Evolutionary conservation across 2,113 vertebrate species (phyloP).

Genomic region (Corythornis cristatus): DNA sequence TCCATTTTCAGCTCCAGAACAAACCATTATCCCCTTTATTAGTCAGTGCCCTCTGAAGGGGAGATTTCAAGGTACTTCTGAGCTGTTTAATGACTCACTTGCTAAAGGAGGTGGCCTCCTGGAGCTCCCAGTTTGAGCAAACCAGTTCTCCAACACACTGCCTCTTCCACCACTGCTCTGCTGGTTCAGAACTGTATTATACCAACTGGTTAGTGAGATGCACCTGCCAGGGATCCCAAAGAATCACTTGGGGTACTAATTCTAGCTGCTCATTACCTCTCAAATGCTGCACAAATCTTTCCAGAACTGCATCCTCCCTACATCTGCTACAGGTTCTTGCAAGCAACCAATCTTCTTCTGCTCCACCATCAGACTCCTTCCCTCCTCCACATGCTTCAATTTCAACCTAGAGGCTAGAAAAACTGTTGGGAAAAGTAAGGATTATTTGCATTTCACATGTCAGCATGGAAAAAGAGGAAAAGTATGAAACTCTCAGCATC

Average conservation of each 20-base stretch:
- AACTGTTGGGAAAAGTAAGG: neutral
- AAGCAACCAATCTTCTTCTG: neutral
- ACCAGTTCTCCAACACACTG: neutral
- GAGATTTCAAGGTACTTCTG: neutral
- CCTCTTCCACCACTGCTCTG: neutral
- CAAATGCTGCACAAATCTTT: neutral
- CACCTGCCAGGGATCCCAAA: neutral
- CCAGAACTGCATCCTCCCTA: neutral
- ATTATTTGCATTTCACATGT: neutral
- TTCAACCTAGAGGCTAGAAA: neutral
- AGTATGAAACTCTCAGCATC: neutral
- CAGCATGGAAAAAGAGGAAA: neutral
- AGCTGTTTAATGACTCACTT: neutral
- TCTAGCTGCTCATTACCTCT: neutral
- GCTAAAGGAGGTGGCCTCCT: neutral
- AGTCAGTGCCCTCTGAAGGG: neutral
- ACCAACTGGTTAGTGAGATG: neutral
- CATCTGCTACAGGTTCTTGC: neutral
- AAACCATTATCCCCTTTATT: neutral
- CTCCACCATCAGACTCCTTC: neutral
- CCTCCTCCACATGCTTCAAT: neutral
- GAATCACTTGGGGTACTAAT: neutral
- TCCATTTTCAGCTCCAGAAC: constrained; percentile 6
- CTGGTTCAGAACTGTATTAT: neutral
- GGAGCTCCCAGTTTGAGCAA: neutral